Conservation (phyloP, 2,888 invertebrate genomes). For the Euproctis similis region DNA sequence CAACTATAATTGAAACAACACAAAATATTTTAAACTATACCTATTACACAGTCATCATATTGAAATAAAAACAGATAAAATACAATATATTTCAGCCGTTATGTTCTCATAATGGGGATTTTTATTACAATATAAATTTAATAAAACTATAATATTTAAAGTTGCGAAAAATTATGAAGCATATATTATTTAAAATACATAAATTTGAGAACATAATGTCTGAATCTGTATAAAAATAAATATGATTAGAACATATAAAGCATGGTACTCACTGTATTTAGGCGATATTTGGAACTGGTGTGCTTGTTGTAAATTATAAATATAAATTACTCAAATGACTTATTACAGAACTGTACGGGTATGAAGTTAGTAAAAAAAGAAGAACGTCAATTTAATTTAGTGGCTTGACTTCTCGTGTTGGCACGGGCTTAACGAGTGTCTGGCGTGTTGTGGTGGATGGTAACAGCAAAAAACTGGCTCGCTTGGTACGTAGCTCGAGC, state of each 20-base stretch:
- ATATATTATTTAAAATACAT: too few relatives aligned
- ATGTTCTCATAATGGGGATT: conserved; percentile 4
- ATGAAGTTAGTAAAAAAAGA: too few relatives aligned
- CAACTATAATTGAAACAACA: conserved; percentile 13
- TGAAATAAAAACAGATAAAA: conserved; percentile 13
- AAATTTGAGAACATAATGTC: conserved; percentile 52
- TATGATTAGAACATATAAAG: conserved; percentile 48
- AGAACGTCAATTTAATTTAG: conserved; percentile 77
- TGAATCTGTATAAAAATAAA: conserved; percentile 39
- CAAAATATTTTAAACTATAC: not conserved
- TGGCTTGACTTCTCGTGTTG: conserved; percentile 80
- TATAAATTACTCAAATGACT: too few relatives aligned
- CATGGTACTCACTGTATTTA: conserved; percentile 67
- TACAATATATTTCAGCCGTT: conserved; percentile 15
- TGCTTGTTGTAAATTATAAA: too few relatives aligned
- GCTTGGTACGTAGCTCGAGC: conserved; percentile 71
- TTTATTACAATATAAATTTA: conserved; percentile 1
- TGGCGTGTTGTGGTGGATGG: conserved; percentile 76
- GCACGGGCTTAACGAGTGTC: conserved; percentile 78
- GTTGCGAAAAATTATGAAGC: not conserved
- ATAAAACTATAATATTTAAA: too few relatives aligned
- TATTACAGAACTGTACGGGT: too few relatives aligned
- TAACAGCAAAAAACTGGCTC: conserved; percentile 79
- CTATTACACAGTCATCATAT: too few relatives aligned
- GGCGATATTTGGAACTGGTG: too few relatives aligned